A percentile compares a stretch with the other conserved stretches of the same genome.
Conservation (phyloP, 2,888 invertebrate species). For the Subacronicta megacephala region DNA sequence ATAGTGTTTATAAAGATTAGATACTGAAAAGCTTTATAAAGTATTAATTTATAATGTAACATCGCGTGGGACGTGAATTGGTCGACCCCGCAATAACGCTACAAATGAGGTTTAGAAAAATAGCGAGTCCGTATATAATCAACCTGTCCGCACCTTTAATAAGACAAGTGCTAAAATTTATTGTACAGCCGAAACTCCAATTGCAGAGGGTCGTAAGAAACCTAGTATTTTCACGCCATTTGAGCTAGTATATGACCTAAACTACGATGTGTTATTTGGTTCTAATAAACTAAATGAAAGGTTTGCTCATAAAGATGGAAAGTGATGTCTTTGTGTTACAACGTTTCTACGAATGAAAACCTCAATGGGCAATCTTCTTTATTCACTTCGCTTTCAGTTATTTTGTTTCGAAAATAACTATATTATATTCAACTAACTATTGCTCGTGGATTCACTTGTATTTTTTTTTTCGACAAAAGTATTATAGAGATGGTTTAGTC, state of each 20-base stretch:
- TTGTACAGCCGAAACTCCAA: conserved; percentile 42
- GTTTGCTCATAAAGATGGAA: conserved; percentile 22
- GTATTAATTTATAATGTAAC: too few relatives aligned
- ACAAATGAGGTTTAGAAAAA: neutral
- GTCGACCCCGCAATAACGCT: neutral
- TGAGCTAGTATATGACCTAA: conserved; percentile 22
- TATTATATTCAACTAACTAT: too few relatives aligned
- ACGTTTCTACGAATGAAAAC: neutral
- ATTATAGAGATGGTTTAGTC: too few relatives aligned
- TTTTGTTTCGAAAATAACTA: too few relatives aligned
- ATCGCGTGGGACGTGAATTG: too few relatives aligned
- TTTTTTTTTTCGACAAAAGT: too few relatives aligned
- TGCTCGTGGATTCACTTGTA: too few relatives aligned
- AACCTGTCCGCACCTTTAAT: conserved; percentile 47
- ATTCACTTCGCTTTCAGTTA: too few relatives aligned
- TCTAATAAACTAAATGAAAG: conserved; percentile 26
- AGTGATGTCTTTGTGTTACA: conserved; percentile 2
- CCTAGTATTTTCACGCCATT: conserved; percentile 34
- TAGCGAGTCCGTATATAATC: conserved; percentile 23
- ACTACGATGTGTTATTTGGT: conserved; percentile 39
- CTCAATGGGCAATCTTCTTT: too few relatives aligned
- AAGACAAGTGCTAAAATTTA: conserved; percentile 50
- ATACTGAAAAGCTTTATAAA: too few relatives aligned
- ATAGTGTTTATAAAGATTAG: too few relatives aligned
- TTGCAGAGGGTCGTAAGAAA: conserved; percentile 31